Evolutionary conservation across 2,797 vertebrate species (phyloP), one percentile per base, ranked within the genome.

Genomic region (Todus mexicanus): DNA sequence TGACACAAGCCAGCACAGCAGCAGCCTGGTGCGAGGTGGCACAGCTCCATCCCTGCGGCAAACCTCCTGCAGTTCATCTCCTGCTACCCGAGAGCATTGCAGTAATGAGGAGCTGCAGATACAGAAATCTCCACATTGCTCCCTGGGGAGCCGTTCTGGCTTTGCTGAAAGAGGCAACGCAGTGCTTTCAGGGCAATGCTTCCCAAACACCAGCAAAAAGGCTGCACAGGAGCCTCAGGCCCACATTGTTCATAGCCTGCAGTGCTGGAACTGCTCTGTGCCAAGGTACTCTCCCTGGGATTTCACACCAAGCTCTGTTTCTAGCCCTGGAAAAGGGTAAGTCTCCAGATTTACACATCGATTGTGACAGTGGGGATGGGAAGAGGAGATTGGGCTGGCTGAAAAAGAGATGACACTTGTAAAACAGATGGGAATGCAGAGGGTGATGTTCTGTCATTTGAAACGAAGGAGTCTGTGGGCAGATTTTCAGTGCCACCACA

Each of bases 121-220:
- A 57, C 47, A 29, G n/a, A 40, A 48, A 12, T 8, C 26, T 45
- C 56, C 10, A 2, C 11, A 4, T 47, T 26, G 25, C 42, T 87
- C 79, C 66, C 53, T 5, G 40, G 33, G 63, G 63, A 93, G 33
- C 26, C 2, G 0, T 69, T 38, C 42, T 4, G 7, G 8, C 48
- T 80, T 47, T 70, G 59, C 35, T 77, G 61, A 59, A 59, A 59
- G 31, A 89, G 61, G 23, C 42, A 40, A 19, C 1, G 2, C 4
- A 0, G 9, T 6, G 33, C 17, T 43, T 69, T 45, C 6, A 0
- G 12, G 63, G 21, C 29, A 26, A 5, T 7, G 2, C 1, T 10
- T 73, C 61, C 65, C 29, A 11, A 63, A 42, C 71, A 4, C 40
- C 47, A 14, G 59, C 26, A 26, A 33, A 77, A 53, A 57, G 23